Evolutionary conservation across 2,888 invertebrate genomes (phyloP).

Genomic region (Callosobruchus maculatus): DNA sequence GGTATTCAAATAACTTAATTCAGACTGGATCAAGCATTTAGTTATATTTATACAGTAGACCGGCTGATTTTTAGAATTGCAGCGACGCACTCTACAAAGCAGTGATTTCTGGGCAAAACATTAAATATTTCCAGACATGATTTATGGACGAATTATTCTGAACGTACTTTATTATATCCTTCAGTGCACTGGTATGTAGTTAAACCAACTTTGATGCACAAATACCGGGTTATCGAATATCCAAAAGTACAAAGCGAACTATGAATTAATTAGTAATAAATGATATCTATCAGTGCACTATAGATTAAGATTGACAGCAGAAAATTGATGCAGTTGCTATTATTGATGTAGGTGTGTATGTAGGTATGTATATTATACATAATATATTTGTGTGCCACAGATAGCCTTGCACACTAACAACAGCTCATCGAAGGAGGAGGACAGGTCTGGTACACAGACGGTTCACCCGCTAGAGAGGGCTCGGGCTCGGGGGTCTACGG

Average conservation of each 20-base stretch:
- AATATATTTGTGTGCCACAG: no score
- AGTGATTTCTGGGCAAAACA: background rate
- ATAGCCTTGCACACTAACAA: no score
- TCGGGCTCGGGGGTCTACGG: no score
- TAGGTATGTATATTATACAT: no score
- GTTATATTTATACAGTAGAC: background rate
- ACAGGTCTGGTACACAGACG: no score
- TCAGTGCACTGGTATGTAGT: background rate
- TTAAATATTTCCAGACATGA: background rate
- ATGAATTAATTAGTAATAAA: background rate
- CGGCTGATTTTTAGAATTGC: background rate
- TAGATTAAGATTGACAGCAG: background rate
- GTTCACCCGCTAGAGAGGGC: no score
- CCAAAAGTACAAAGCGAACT: background rate
- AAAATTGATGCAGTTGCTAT: background rate
- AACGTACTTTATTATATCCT: background rate
- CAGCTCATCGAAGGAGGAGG: no score
- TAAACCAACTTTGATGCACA: background rate
- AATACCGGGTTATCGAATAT: background rate
- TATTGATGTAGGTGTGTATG: background rate
- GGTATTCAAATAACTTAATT: background rate
- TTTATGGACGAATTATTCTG: background rate
- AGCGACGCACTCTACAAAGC: no score
- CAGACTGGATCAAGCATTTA: background rate
- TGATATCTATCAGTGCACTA: background rate